phyloP scores from a whole-genome alignment of 2,113 vertebrate species.

The Tragulus kanchil region DNA sequence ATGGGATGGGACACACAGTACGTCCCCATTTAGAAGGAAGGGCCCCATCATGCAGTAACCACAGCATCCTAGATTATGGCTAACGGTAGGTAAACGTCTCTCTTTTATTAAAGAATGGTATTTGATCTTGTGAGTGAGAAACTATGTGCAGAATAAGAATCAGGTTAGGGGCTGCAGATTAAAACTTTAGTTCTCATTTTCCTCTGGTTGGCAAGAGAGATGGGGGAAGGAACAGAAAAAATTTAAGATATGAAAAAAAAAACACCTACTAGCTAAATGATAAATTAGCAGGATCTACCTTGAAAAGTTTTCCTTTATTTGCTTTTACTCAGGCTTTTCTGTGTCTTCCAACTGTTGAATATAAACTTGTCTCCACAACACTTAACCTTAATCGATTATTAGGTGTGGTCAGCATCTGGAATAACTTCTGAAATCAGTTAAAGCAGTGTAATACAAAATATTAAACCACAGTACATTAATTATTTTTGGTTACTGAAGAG shows the following conservation, averaged over 20 bases:
- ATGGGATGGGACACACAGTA: background rate
- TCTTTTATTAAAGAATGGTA: slow-evolving; percentile 24
- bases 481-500: slow-evolving; percentile 25
- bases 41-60: background rate
- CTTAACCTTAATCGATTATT: background rate
- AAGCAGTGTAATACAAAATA: slow-evolving; percentile 8
- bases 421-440: slow-evolving; percentile 32
- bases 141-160: background rate
- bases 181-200: slow-evolving; percentile 1
- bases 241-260: background rate
- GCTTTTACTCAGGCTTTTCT: slow-evolving; percentile 22
- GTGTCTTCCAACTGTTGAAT: background rate
- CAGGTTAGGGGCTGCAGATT: background rate
- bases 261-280: background rate
- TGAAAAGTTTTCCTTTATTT: slow-evolving; percentile 20
- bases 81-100: background rate
- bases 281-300: background rate
- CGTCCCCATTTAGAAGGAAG: background rate
- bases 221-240: background rate
- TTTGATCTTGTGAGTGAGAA: background rate
- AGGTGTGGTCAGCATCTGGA: background rate
- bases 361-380: background rate
- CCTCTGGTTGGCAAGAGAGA: background rate
- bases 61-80: background rate
- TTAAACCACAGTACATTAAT: background rate